Evolutionary conservation across 1,140 invertebrate species (phyloP).

Genomic region (Bilobella aurantiaca): DNA sequence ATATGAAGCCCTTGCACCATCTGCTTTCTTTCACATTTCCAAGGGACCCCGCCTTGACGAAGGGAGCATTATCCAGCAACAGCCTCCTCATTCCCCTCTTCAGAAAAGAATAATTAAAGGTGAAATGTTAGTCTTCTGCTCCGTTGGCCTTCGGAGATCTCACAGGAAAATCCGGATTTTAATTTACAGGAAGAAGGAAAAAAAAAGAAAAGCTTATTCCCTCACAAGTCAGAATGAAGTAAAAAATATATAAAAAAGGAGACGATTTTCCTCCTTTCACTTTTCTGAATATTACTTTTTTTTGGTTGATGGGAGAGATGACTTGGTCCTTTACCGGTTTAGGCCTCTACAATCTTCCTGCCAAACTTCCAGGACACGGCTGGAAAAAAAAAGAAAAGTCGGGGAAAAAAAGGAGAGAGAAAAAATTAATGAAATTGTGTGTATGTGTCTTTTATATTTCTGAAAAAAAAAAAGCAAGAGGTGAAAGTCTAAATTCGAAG

Average conservation of each 20-base stretch:
- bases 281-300: neutral
- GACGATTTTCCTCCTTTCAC: neutral
- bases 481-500: slow-evolving; percentile 5
- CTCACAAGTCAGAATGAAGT: neutral
- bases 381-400: neutral
- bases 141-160: neutral
- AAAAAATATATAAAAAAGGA: neutral
- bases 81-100: neutral
- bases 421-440: slow-evolving; percentile 15
- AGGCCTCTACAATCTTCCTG: neutral
- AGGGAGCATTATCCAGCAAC: no score
- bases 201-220: neutral
- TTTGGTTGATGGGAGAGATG: neutral
- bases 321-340: neutral
- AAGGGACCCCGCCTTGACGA: no score
- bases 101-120: neutral
- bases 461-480: neutral
- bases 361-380: neutral
- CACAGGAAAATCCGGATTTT: neutral
- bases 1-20: no score
- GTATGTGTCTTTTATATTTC: slow-evolving; percentile 5
- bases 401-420: neutral
- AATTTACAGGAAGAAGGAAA: slow-evolving; percentile 4
- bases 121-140: neutral
- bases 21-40: no score